Percentiles rank a stretch among this genome's conserved stretches.
Conservation (phyloP, 2,113 vertebrate species). For the Sarotherodon lohbergeri region DNA sequence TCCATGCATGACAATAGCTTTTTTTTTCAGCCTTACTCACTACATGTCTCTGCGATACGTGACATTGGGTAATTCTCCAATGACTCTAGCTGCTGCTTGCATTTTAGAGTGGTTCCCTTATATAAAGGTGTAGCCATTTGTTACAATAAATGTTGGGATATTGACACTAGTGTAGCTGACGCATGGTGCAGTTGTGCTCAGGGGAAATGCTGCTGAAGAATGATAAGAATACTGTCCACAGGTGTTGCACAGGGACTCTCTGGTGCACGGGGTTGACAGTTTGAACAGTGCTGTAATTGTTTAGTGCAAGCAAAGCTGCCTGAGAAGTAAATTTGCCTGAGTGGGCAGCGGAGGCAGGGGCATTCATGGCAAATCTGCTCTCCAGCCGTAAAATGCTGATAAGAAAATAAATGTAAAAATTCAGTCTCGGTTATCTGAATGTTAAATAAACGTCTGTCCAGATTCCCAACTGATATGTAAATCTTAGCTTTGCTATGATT, state of each 20-base stretch:
- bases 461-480: neutral
- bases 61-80: neutral
- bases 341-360: neutral
- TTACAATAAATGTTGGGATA: neutral
- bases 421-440: neutral
- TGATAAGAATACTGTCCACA: conserved; percentile 11
- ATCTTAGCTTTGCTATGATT: neutral
- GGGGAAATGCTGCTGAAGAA: neutral
- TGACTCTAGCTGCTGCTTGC: neutral
- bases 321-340: neutral
- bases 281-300: neutral
- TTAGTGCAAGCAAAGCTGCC: neutral
- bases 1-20: neutral
- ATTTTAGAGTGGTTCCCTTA: neutral
- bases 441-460: neutral
- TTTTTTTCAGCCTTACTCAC: neutral
- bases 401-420: neutral
- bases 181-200: neutral
- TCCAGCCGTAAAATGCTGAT: neutral
- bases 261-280: neutral
- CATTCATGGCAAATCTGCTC: neutral
- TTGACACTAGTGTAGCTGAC: neutral
- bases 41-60: neutral
- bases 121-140: neutral
- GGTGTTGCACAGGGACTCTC: neutral